Percentiles rank a stretch among this genome's conserved stretches.
phyloP scores from a whole-genome alignment of 2,113 vertebrate genomes.

The Pseudopipra pipra region DNA sequence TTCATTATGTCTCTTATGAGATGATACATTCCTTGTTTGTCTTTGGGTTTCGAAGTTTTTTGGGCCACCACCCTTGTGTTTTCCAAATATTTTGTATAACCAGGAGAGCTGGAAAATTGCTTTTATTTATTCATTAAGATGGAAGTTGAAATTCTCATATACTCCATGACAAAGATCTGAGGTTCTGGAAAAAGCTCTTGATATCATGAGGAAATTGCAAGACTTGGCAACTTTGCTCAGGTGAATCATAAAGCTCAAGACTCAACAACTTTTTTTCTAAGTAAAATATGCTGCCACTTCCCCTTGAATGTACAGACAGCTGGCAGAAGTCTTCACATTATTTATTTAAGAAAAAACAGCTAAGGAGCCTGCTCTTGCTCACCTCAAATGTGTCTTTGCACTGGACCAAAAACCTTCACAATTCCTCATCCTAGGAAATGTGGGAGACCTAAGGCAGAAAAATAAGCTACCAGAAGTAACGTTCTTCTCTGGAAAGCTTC shows the following conservation, averaged over 20 bases:
- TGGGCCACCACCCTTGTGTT: neutral
- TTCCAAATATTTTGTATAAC: neutral
- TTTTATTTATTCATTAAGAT: neutral
- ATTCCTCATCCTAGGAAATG: neutral
- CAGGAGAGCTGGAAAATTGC: neutral
- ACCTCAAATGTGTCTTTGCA: neutral
- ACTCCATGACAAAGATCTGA: neutral
- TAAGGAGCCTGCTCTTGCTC: neutral
- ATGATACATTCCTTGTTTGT: neutral
- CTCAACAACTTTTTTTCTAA: neutral
- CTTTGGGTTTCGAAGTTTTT: neutral
- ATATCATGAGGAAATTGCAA: neutral
- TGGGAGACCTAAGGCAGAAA: neutral
- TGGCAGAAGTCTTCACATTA: neutral
- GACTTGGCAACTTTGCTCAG: neutral
- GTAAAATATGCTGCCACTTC: neutral
- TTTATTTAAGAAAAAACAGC: constrained; percentile 15
- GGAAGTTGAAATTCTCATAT: neutral
- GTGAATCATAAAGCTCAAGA: neutral
- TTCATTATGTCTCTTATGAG: neutral
- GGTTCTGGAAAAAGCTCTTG: neutral
- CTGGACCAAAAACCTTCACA: neutral
- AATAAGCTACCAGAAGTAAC: neutral
- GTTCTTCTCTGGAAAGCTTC: neutral
- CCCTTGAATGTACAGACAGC: neutral